Conservation (phyloP, 1,140 invertebrate species). For the Drosophila jambulina region DNA sequence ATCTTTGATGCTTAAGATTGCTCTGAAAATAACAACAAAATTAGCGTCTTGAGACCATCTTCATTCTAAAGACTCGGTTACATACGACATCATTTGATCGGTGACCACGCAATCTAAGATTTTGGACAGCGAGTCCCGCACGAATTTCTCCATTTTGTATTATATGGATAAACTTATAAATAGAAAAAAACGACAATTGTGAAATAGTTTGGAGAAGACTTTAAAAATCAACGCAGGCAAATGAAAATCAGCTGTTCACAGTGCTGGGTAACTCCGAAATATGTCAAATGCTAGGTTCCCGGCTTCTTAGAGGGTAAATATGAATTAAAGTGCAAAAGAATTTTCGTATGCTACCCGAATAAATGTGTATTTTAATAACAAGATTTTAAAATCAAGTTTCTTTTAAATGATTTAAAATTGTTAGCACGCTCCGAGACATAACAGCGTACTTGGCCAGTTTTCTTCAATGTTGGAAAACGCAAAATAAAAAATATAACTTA, state of each 20-base stretch:
- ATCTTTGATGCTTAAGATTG: conserved; percentile 88
- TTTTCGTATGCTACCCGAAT: neutral
- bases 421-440: no score
- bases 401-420: no score
- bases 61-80: conserved; percentile 10
- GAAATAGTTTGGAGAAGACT: conserved; percentile 24
- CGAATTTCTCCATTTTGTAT: conserved; percentile 75
- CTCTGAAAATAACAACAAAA: conserved; percentile 85
- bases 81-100: conserved; percentile 88
- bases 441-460: no score
- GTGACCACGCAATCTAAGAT: conserved; percentile 89
- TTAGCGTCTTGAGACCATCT: neutral
- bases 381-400: no score
- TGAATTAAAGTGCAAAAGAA: no score
- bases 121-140: conserved; percentile 71
- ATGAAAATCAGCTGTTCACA: conserved; percentile 15
- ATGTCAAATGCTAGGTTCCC: conserved; percentile 17
- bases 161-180: neutral
- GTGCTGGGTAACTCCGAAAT: conserved; percentile 35
- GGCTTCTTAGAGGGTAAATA: neutral
- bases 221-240: conserved; percentile 20
- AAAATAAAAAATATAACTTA: no score
- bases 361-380: neutral
- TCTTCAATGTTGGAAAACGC: no score
- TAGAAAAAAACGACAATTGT: conserved; percentile 1